Conservation (phyloP, 2,888 invertebrate species). For the Nomada goodeniana region DNA sequence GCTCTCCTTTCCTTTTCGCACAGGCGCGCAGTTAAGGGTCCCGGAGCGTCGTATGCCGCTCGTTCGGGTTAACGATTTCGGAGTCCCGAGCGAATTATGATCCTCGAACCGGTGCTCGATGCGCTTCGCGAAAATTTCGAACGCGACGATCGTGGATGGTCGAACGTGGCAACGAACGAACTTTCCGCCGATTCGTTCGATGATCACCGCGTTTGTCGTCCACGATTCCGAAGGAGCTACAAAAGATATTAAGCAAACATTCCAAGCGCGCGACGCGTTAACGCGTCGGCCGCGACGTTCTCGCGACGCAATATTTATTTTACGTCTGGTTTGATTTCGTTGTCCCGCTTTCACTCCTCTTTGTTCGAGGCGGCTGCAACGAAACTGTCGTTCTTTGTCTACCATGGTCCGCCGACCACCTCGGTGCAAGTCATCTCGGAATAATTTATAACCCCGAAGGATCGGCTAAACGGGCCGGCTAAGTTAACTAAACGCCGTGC, state of each 20-base stretch:
- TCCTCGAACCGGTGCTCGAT: slow-evolving; percentile 3
- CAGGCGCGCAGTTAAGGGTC: slow-evolving; percentile 43
- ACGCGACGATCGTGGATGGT: not conserved
- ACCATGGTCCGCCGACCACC: slow-evolving; percentile 39
- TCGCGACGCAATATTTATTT: slow-evolving; percentile 10
- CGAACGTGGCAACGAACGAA: too few relatives aligned
- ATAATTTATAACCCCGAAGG: slow-evolving; percentile 82
- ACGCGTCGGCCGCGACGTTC: too few relatives aligned
- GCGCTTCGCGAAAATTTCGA: slow-evolving; percentile 14
- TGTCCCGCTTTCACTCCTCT: slow-evolving; percentile 17
- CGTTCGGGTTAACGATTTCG: slow-evolving; percentile 54
- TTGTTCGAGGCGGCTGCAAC: not conserved
- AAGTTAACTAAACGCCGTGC: slow-evolving; percentile 82
- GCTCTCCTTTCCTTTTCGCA: slow-evolving; percentile 58
- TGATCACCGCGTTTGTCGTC: too few relatives aligned
- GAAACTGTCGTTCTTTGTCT: slow-evolving; percentile 18
- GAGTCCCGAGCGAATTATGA: slow-evolving; percentile 46
- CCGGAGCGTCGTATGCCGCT: slow-evolving; percentile 34
- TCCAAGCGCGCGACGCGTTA: not conserved
- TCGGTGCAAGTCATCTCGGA: slow-evolving; percentile 80
- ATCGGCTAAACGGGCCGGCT: slow-evolving; percentile 79
- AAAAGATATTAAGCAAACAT: slow-evolving; percentile 30
- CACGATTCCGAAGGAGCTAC: too few relatives aligned
- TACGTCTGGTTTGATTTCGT: slow-evolving; percentile 52
- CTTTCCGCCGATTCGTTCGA: too few relatives aligned